phyloP scores from a whole-genome alignment of 2,113 vertebrate species.

The Grallaria varia region DNA sequence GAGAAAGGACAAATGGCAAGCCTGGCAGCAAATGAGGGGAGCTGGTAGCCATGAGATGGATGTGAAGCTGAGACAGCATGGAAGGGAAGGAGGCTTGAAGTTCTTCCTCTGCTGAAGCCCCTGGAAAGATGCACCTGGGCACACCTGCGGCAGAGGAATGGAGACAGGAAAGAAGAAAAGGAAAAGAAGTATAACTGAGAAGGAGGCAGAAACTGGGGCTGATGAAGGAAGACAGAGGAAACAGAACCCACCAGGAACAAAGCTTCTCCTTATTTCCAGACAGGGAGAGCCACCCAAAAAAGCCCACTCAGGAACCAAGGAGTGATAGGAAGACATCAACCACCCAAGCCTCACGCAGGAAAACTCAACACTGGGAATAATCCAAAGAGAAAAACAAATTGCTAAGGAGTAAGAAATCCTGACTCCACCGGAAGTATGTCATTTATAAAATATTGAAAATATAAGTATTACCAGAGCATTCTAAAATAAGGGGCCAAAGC shows the following conservation, averaged over 20 bases:
- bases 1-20: not conserved
- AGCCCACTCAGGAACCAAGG: not conserved
- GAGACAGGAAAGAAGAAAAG: not conserved
- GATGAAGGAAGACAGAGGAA: not conserved
- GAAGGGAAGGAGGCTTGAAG: not conserved
- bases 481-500: not conserved
- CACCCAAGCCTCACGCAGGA: not conserved
- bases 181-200: not conserved
- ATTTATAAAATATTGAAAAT: not conserved
- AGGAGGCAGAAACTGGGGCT: not conserved
- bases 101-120: not conserved
- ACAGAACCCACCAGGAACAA: not conserved
- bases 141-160: not conserved
- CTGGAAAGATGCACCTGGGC: not conserved
- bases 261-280: not conserved
- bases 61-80: not conserved
- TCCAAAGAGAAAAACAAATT: not conserved
- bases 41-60: not conserved
- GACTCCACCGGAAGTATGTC: not conserved
- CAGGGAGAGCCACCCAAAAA: not conserved
- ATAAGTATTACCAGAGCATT: not conserved
- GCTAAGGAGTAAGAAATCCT: not conserved
- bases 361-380: not conserved
- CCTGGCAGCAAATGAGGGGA: not conserved
- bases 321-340: not conserved